These are phyloP conservation scores for Drosophila carrolli DNA, from an alignment of 1,140 invertebrate species.

Conservation along the genomic window DNA sequence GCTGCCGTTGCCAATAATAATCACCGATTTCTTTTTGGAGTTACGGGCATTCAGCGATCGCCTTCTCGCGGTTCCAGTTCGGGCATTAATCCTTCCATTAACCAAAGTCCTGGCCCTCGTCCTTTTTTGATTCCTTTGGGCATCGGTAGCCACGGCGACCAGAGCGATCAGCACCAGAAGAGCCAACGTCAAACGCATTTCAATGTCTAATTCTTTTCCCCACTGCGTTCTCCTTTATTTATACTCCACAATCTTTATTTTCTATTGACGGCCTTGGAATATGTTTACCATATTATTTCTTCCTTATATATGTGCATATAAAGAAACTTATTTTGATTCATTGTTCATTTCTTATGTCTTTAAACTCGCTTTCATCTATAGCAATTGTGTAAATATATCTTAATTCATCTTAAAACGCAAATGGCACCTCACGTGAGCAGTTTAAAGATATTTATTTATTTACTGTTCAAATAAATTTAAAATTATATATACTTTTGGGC, in stretches of 20 bases:
- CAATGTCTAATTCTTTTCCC: neutral
- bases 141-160: conserved; percentile 33
- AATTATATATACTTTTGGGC: conserved; percentile 20
- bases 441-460: neutral
- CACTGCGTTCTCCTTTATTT: conserved; percentile 11
- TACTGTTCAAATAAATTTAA: neutral
- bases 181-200: conserved; percentile 38
- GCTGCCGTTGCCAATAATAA: conserved; percentile 2
- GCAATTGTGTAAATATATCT: conserved; percentile 39
- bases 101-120: conserved; percentile 1
- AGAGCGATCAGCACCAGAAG: conserved; percentile 34
- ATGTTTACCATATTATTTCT: conserved; percentile 27
- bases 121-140: conserved; percentile 16
- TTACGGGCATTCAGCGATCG: conserved; percentile 1
- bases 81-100: neutral
- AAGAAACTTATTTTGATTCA: conserved; percentile 10
- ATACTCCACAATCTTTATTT: conserved; percentile 7
- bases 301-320: conserved; percentile 7
- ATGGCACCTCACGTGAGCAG: conserved; percentile 9
- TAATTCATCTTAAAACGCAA: conserved; percentile 6
- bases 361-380: neutral
- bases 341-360: neutral
- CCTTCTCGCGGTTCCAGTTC: neutral
- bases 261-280: conserved; percentile 20
- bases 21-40: neutral